Evolutionary conservation across 2,888 invertebrate species (phyloP), one percentile per base, ranked within the genome.

Genomic region (Mycalesis mineus): DNA sequence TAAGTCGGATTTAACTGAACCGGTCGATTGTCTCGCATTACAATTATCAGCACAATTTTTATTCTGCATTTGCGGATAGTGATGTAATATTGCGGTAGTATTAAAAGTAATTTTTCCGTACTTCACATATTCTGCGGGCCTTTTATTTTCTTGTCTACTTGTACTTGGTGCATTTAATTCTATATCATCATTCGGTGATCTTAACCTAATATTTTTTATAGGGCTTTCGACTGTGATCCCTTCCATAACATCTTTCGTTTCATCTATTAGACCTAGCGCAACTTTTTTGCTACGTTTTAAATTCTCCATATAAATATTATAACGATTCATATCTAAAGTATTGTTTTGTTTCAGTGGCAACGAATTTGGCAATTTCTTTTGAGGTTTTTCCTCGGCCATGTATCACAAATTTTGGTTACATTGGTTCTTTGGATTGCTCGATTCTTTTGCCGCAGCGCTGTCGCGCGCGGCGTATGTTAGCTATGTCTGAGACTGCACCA

Each of bases 401-500:
- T 87, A 90, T 90, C 90, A 90, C 88, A 90, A 90, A 74, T 87
- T 89, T 62, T 77, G 77, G 54, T 72, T 61, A 33, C 65, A 72
- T 56, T 79, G 77, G 68, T 64, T 65, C 60, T 77, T 78, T 36
- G 74, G 73, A 66, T 75, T 73, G 63, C 68, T 70, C 42, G 71
- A 66, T 39, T 86, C 81, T 64, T 79, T 82, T 52, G 86, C 86
- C 84, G 87, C 84, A 75, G 82, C 76, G 71, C 69, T 64, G 29
- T 86, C 84, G 72, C 84, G 83, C 78, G 82, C 88, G 86, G 88
- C 87, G 68, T 78, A 77, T 74, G 80, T 82, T 91, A 93, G 94
- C 92, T 94, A 94, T 92, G 94, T 92, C 71, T 92, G 92, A 68
- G 93, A 93, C 70, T 92, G 93, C 9, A 92, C 93, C 84, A 93